These are phyloP conservation scores for Propithecus deckenii DNA, from an alignment of 2,797 vertebrate genomes.

Conservation along the genomic window DNA sequence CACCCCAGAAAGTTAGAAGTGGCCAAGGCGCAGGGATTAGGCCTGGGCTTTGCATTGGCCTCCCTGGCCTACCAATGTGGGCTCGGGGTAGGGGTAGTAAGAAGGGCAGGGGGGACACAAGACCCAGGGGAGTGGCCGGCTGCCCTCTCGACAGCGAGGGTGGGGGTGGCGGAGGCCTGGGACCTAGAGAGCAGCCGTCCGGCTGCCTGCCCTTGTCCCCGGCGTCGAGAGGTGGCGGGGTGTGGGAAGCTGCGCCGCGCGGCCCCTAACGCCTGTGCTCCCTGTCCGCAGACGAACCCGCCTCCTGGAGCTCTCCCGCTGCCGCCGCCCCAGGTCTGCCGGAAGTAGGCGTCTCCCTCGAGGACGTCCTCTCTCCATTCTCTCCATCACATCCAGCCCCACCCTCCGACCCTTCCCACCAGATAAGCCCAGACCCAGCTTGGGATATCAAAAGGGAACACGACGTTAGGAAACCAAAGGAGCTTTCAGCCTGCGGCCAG, in stretches of 20 bases:
- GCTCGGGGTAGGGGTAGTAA: background rate
- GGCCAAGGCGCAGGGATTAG: background rate
- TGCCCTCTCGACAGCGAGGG: slow-evolving; percentile 50
- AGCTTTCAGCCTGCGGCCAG: slow-evolving; percentile 88
- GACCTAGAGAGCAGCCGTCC: background rate
- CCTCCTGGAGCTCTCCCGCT: slow-evolving; percentile 95
- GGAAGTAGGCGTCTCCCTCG: slow-evolving; percentile 95
- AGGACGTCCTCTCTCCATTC: slow-evolving; percentile 93
- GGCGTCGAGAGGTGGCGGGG: background rate
- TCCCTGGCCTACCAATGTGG: fast-evolving
- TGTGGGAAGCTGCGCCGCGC: background rate
- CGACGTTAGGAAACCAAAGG: slow-evolving; percentile 89
- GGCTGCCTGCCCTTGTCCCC: background rate
- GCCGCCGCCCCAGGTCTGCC: slow-evolving; percentile 97
- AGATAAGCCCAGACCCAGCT: slow-evolving; percentile 91
- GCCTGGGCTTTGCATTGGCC: background rate
- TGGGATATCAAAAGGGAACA: slow-evolving; percentile 93
- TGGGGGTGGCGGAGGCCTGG: background rate
- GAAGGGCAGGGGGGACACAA: fast-evolving
- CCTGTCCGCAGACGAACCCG: slow-evolving; percentile 92
- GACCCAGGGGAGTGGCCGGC: background rate
- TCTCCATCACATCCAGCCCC: slow-evolving; percentile 95
- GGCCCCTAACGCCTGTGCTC: slow-evolving; percentile 58
- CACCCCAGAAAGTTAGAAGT: background rate
- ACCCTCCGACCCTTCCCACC: slow-evolving; percentile 92